A percentile compares a stretch with the other conserved stretches of the same genome.
These are phyloP conservation scores for Strigamia crassipes DNA, from an alignment of 2,888 invertebrate species.

Conservation along the genomic window DNA sequence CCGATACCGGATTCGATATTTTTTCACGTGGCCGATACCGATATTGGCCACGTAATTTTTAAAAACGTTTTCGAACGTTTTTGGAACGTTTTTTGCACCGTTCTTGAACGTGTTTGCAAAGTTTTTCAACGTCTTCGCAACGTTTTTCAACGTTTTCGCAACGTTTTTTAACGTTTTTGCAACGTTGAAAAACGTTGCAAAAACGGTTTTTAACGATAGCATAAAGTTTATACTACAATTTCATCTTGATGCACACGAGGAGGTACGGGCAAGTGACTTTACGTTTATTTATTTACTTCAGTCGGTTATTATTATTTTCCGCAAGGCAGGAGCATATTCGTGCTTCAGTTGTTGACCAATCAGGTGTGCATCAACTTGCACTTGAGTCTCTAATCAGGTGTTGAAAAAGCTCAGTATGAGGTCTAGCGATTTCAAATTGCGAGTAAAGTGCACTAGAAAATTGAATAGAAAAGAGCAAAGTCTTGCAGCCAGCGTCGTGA, in stretches of 20 bases:
- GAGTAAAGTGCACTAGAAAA: conserved; percentile 42
- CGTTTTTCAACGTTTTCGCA: too few relatives aligned
- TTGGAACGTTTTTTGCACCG: too few relatives aligned
- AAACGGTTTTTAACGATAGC: too few relatives aligned
- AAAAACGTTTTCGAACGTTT: too few relatives aligned
- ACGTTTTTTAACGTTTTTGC: too few relatives aligned
- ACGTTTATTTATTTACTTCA: neutral
- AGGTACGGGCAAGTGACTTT: neutral
- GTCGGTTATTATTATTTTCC: conserved; percentile 15
- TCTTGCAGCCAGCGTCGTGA: conserved; percentile 10
- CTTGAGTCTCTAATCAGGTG: conserved; percentile 35
- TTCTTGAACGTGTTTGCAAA: too few relatives aligned
- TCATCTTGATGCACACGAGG: neutral
- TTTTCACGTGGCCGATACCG: too few relatives aligned
- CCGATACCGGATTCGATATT: too few relatives aligned
- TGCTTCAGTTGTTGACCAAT: conserved; percentile 32
- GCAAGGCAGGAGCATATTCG: neutral
- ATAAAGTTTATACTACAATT: too few relatives aligned
- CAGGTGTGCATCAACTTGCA: conserved; percentile 35
- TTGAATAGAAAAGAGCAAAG: conserved; percentile 39
- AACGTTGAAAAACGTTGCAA: too few relatives aligned
- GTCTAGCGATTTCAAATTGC: conserved; percentile 33
- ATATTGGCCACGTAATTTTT: too few relatives aligned
- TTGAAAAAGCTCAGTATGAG: conserved; percentile 32
- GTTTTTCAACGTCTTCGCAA: too few relatives aligned